Evolutionary conservation across 1,140 invertebrate genomes (phyloP).

Genomic region (Xylocopa sonorina): DNA sequence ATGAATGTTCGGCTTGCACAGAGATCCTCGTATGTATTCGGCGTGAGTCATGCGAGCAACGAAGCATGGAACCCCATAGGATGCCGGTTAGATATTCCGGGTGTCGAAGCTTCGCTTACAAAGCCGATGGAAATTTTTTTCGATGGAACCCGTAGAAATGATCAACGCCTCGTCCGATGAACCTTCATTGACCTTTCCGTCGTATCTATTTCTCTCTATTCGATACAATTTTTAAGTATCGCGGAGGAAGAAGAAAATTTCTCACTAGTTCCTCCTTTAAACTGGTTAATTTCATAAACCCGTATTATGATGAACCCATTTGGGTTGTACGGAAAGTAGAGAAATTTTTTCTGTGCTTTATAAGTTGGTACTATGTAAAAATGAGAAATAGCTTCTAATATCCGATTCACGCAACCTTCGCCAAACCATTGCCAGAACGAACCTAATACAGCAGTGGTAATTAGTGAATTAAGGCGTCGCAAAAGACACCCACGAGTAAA

Average conservation of each 20-base stretch:
- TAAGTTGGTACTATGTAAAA: too few relatives aligned
- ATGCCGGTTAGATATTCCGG: conserved; percentile 59
- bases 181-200: neutral
- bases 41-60: conserved; percentile 66
- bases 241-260: too few relatives aligned
- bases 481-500: neutral
- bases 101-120: conserved; percentile 47
- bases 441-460: too few relatives aligned
- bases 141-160: conserved; percentile 40
- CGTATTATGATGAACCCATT: too few relatives aligned
- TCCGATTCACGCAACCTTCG: too few relatives aligned
- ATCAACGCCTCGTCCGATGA: conserved; percentile 21
- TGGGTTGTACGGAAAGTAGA: too few relatives aligned
- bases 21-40: conserved; percentile 35
- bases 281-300: too few relatives aligned
- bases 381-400: too few relatives aligned
- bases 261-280: too few relatives aligned
- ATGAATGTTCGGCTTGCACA: conserved; percentile 14
- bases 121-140: conserved; percentile 56
- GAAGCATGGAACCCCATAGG: conserved; percentile 60
- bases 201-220: neutral
- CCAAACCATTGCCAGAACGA: too few relatives aligned
- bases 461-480: too few relatives aligned
- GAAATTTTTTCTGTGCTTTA: too few relatives aligned
- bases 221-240: neutral